A percentile compares a stretch with the other conserved stretches of the same genome.
Conservation (phyloP, 2,888 invertebrate species). For the Eustalomyia histrio region DNA sequence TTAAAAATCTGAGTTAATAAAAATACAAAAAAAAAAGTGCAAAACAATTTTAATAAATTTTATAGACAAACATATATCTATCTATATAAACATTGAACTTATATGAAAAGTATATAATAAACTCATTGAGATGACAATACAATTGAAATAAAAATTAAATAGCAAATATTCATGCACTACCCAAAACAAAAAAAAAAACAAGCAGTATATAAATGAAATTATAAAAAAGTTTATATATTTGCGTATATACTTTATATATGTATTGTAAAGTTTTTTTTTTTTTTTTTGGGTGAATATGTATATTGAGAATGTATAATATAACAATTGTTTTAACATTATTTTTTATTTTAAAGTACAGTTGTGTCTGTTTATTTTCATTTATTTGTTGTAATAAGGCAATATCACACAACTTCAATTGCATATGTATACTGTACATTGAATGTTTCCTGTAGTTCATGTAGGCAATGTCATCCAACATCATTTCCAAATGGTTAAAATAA, state of each 20-base stretch:
- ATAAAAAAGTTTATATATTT: not conserved
- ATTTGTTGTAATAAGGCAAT: conserved; percentile 44
- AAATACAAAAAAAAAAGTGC: conserved; percentile 32
- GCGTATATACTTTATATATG: not conserved
- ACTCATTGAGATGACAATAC: conserved; percentile 47
- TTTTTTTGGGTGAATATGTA: not conserved
- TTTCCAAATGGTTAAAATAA: conserved; percentile 1
- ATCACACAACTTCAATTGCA: not conserved
- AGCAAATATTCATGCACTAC: not conserved
- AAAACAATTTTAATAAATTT: not conserved
- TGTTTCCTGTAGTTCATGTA: not conserved
- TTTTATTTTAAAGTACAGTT: conserved; percentile 63
- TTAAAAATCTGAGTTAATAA: not conserved
- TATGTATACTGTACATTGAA: not conserved
- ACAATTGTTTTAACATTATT: conserved; percentile 56
- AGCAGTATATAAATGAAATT: not conserved
- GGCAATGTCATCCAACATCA: conserved; percentile 44
- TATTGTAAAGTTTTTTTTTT: not conserved
- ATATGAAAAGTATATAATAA: not conserved
- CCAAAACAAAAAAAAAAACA: not conserved
- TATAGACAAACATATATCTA: not conserved
- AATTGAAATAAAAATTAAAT: conserved; percentile 52
- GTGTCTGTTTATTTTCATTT: conserved; percentile 54
- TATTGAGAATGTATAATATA: conserved; percentile 1
- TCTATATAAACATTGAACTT: conserved; percentile 1